These are phyloP conservation scores for Stenotaenia linearis DNA, from an alignment of 2,888 invertebrate genomes.

Conservation along the genomic window DNA sequence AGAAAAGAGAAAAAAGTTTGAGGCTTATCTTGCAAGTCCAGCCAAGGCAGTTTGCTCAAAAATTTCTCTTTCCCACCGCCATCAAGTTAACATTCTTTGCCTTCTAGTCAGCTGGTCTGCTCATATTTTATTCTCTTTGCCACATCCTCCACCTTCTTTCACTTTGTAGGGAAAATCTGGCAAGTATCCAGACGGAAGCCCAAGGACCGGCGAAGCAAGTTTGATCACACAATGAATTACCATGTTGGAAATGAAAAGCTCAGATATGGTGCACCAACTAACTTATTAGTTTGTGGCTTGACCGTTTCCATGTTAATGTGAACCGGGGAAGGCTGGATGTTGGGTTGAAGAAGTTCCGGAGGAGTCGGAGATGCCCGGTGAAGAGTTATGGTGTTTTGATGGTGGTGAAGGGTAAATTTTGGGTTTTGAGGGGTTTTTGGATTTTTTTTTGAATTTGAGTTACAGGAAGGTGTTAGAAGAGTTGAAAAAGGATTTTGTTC, in stretches of 20 bases:
- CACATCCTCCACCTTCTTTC: not conserved
- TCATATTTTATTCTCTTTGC: constrained; percentile 14
- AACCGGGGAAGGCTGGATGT: no score
- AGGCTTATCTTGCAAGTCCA: constrained; percentile 6
- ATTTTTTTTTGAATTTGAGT: no score
- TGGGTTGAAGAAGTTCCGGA: no score
- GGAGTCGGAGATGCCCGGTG: no score
- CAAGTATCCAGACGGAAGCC: constrained; percentile 11
- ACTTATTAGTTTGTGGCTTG: constrained; percentile 1
- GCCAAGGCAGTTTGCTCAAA: constrained; percentile 15
- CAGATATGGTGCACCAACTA: not conserved
- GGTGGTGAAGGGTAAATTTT: no score
- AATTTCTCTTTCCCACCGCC: constrained; percentile 4
- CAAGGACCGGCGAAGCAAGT: constrained; percentile 5
- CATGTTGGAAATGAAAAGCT: constrained; percentile 19
- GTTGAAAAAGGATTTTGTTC: no score
- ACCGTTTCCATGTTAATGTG: no score
- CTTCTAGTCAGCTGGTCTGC: constrained; percentile 10
- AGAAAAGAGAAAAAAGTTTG: not conserved
- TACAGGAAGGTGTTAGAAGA: no score
- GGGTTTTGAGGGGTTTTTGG: no score
- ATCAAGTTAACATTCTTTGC: constrained; percentile 19
- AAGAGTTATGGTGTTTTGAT: no score
- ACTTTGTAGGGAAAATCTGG: constrained; percentile 15
- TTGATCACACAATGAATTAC: constrained; percentile 19